phyloP scores from a whole-genome alignment of 2,113 vertebrate species.

The Neogale vison region DNA sequence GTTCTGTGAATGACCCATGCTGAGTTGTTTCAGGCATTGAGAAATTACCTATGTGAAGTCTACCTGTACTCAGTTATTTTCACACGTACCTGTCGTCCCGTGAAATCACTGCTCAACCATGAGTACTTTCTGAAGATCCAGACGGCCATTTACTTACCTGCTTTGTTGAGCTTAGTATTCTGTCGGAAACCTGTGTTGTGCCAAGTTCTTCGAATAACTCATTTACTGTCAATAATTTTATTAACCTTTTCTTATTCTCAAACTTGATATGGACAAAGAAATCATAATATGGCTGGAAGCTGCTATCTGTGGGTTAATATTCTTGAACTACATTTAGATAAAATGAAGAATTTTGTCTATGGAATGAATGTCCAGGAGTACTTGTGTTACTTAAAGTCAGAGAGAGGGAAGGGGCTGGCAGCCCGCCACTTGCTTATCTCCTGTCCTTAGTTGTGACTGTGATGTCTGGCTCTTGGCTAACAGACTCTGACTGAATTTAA shows the following conservation, averaged over 20 bases:
- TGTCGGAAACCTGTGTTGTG: background rate
- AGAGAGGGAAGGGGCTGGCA: slow-evolving; percentile 58
- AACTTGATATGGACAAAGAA: background rate
- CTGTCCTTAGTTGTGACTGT: slow-evolving; percentile 49
- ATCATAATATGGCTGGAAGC: slow-evolving; percentile 58
- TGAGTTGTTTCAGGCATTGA: background rate
- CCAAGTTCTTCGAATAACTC: background rate
- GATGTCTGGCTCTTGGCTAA: slow-evolving; percentile 66
- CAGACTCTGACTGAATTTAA: slow-evolving; percentile 63
- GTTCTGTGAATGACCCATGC: background rate
- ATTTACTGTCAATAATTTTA: background rate
- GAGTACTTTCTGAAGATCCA: too few relatives aligned
- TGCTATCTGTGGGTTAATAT: slow-evolving; percentile 60
- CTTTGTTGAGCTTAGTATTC: background rate
- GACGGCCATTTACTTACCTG: background rate
- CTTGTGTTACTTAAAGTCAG: slow-evolving; percentile 70
- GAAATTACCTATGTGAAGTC: background rate
- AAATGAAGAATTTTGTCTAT: slow-evolving; percentile 62
- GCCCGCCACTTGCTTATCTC: slow-evolving; percentile 63
- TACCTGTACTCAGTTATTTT: background rate
- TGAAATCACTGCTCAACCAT: background rate
- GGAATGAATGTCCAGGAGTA: slow-evolving; percentile 50
- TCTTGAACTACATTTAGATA: slow-evolving; percentile 62
- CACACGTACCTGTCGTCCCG: background rate
- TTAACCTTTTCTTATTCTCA: background rate